A percentile compares a stretch with the other conserved stretches of the same genome.
phyloP scores from a whole-genome alignment of 2,797 vertebrate genomes.

The Rhinogobio ventralis region DNA sequence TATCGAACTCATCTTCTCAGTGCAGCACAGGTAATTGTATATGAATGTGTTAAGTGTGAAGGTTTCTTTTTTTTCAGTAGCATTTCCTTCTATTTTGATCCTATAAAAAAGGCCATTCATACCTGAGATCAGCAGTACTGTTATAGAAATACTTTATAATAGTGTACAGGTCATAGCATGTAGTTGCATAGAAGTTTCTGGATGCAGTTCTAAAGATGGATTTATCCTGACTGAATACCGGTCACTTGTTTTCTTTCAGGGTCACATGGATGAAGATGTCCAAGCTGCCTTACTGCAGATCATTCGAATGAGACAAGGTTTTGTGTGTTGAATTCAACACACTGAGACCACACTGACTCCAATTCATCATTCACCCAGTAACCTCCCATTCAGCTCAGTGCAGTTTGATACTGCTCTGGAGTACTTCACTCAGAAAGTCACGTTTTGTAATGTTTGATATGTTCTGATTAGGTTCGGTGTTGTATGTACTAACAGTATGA shows the following conservation, averaged over 20 bases:
- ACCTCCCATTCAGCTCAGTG: constrained; percentile 39
- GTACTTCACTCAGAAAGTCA: constrained; percentile 25
- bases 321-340: constrained; percentile 86
- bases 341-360: constrained; percentile 64
- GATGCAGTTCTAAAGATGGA: neutral
- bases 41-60: neutral
- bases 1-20: constrained; percentile 97
- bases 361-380: constrained; percentile 58
- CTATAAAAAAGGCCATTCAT: neutral
- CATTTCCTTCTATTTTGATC: neutral
- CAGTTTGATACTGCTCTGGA: constrained; percentile 20
- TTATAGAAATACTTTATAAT: neutral
- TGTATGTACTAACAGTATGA: constrained; percentile 8
- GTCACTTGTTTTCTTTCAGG: constrained; percentile 73
- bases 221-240: neutral
- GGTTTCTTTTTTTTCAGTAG: neutral
- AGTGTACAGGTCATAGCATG: neutral
- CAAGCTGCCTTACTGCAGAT: constrained; percentile 97
- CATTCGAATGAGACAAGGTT: constrained; percentile 96
- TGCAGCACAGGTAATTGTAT: constrained; percentile 83
- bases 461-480: neutral
- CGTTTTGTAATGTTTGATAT: neutral
- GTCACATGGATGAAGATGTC: constrained; percentile 99
- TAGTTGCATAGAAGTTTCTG: neutral
- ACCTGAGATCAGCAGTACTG: neutral